These are phyloP conservation scores for Mionectes macconnelli DNA, from an alignment of 2,113 vertebrate species.

Conservation along the genomic window DNA sequence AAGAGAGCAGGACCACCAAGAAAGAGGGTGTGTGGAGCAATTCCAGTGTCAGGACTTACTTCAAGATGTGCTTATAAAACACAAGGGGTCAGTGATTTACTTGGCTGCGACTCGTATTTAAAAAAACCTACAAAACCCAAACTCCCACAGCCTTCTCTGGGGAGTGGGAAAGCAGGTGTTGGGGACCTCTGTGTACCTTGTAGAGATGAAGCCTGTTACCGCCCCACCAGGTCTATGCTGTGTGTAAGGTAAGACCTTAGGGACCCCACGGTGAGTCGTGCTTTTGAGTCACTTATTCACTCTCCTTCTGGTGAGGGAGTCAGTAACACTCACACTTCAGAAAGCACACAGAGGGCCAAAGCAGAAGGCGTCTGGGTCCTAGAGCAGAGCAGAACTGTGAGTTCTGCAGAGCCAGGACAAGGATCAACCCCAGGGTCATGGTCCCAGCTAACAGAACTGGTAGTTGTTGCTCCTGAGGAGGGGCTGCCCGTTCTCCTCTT, in stretches of 20 bases:
- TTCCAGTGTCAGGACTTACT: neutral
- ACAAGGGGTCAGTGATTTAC: neutral
- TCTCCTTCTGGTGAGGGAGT: neutral
- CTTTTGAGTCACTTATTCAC: neutral
- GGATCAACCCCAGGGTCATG: neutral
- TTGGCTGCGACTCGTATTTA: neutral
- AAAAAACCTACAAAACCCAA: neutral
- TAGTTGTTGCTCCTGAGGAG: conserved; percentile 94
- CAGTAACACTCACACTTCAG: neutral
- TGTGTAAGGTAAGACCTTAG: neutral
- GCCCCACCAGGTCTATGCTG: neutral
- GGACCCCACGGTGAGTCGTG: neutral
- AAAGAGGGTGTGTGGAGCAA: neutral
- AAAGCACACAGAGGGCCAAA: conserved; percentile 11
- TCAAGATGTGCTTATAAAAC: neutral
- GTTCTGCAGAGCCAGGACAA: neutral
- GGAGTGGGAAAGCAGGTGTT: neutral
- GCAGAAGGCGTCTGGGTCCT: neutral
- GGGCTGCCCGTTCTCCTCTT: conserved; percentile 78
- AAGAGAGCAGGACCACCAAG: neutral
- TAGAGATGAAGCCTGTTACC: neutral
- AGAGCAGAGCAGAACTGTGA: neutral
- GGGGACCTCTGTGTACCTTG: neutral
- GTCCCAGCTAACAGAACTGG: conserved; percentile 84
- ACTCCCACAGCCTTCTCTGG: neutral